Percentiles rank a stretch among this genome's conserved stretches.
Evolutionary conservation across 2,797 vertebrate genomes (phyloP).

Genomic region (Peromyscus nudipes): DNA sequence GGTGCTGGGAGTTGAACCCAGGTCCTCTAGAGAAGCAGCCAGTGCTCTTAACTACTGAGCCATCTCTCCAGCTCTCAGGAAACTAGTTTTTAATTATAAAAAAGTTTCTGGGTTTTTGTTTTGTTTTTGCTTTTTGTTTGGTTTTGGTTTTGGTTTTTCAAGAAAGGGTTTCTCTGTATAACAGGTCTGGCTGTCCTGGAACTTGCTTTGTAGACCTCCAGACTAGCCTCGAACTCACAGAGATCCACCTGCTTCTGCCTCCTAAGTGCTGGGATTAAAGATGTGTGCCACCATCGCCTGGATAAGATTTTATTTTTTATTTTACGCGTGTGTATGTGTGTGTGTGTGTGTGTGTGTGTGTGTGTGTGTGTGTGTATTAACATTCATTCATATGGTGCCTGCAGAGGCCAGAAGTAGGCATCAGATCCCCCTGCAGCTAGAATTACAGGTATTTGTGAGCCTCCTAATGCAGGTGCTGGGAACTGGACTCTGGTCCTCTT

Average conservation of each 20-base stretch:
- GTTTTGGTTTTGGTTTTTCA: background rate
- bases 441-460: background rate
- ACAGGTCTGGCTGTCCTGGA: background rate
- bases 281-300: background rate
- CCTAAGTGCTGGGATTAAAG: background rate
- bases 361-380: background rate
- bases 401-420: no score
- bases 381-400: no score
- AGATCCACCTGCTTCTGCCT: background rate
- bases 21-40: background rate
- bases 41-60: background rate
- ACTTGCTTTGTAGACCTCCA: background rate
- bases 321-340: background rate
- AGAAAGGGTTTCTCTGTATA: background rate
- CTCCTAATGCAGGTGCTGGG: background rate
- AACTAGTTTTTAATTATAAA: background rate
- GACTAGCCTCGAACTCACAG: background rate
- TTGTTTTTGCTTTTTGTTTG: background rate
- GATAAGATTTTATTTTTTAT: background rate
- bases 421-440: background rate
- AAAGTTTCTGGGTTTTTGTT: background rate
- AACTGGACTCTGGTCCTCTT: background rate
- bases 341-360: no score
- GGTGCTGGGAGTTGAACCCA: background rate
- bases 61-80: background rate